These are phyloP conservation scores for Aspidoscelis tigris DNA, from an alignment of 2,113 vertebrate genomes.

Conservation along the genomic window DNA sequence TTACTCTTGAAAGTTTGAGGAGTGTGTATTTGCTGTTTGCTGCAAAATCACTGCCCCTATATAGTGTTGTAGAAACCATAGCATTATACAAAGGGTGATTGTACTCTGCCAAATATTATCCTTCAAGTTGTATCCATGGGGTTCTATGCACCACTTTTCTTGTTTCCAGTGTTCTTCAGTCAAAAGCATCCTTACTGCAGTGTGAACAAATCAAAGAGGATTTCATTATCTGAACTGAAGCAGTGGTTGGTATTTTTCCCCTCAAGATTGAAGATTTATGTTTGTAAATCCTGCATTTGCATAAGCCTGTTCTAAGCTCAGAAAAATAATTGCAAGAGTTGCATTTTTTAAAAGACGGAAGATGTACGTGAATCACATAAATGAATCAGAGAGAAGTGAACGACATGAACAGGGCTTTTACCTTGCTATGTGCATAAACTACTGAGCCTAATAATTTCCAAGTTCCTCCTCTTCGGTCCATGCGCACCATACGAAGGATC, in stretches of 20 bases:
- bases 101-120: neutral
- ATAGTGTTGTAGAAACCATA: too few relatives aligned
- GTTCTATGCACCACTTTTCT: neutral
- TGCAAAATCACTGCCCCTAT: too few relatives aligned
- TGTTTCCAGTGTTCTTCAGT: neutral
- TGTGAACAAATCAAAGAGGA: neutral
- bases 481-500: constrained; percentile 98
- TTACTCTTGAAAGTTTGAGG: too few relatives aligned
- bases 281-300: too few relatives aligned
- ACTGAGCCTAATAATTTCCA: constrained; percentile 98
- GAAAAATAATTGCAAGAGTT: neutral
- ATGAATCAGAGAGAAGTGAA: neutral
- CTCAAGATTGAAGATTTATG: neutral
- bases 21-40: too few relatives aligned
- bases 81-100: neutral
- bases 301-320: neutral
- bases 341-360: constrained; percentile 11
- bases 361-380: constrained; percentile 3
- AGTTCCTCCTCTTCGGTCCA: constrained; percentile 96
- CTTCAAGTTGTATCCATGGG: neutral
- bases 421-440: constrained; percentile 99
- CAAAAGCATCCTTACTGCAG: neutral
- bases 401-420: constrained; percentile 48
- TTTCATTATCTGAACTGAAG: neutral
- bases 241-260: neutral